A percentile compares a stretch with the other conserved stretches of the same genome.
Evolutionary conservation across 2,797 vertebrate genomes (phyloP).

Genomic region (Scomberomorus guttatus): DNA sequence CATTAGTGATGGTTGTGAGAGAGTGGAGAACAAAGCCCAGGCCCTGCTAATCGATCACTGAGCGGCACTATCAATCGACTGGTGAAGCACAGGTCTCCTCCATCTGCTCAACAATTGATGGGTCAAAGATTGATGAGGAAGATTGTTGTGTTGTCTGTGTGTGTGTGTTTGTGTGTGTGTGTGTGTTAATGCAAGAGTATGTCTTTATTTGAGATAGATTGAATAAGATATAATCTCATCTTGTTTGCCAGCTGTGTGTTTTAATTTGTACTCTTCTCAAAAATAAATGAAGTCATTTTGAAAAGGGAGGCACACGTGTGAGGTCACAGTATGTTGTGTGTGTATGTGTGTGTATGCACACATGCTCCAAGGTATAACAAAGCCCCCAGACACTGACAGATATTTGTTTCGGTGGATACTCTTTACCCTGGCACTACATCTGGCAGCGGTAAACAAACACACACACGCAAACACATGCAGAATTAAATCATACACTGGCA

Average conservation of each 20-base stretch:
- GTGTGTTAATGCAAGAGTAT: constrained; percentile 55
- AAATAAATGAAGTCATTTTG: constrained; percentile 25
- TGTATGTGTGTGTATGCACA: constrained; percentile 18
- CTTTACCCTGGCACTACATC: constrained; percentile 61
- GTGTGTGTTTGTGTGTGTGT: constrained; percentile 40
- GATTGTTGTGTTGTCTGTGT: constrained; percentile 43
- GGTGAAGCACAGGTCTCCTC: constrained; percentile 68
- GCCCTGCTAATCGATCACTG: constrained; percentile 75
- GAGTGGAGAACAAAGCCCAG: constrained; percentile 78
- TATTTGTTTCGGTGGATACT: constrained; percentile 66
- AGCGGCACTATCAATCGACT: constrained; percentile 77
- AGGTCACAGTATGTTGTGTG: not conserved
- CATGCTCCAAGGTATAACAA: constrained; percentile 42
- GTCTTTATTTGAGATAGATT: constrained; percentile 59
- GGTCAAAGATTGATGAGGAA: constrained; percentile 73
- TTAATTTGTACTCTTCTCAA: constrained; percentile 40
- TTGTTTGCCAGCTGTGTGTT: constrained; percentile 47
- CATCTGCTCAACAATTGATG: constrained; percentile 65
- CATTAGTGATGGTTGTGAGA: constrained; percentile 78
- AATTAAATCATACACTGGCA: constrained; percentile 74
- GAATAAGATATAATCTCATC: constrained; percentile 42
- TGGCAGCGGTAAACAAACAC: constrained; percentile 55
- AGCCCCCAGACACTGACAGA: constrained; percentile 49
- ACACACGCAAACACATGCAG: constrained; percentile 37
- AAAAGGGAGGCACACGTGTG: not conserved